These are phyloP conservation scores for Xiphophorus birchmanni DNA, from an alignment of 2,797 vertebrate species.

Conservation along the genomic window DNA sequence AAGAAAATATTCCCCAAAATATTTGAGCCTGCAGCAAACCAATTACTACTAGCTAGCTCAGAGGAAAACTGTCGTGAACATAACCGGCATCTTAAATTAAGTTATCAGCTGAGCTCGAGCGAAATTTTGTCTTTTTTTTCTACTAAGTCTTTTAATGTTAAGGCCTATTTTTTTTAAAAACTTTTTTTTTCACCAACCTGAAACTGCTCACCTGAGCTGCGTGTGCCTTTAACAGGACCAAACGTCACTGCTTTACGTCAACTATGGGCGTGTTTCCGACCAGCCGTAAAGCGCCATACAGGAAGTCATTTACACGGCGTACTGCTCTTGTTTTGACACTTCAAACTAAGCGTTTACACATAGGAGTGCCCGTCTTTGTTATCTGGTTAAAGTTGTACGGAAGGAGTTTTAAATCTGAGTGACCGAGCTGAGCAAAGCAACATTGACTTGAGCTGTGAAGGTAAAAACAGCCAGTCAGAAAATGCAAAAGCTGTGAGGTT, in stretches of 20 bases:
- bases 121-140: neutral
- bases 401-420: neutral
- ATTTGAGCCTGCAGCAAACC: constrained; percentile 23
- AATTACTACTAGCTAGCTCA: constrained; percentile 8
- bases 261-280: constrained; percentile 36
- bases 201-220: neutral
- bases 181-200: neutral
- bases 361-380: no score
- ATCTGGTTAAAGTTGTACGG: neutral
- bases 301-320: constrained; percentile 75
- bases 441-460: constrained; percentile 29
- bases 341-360: neutral
- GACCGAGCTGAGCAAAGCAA: neutral
- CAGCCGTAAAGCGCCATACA: constrained; percentile 78
- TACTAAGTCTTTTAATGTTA: neutral
- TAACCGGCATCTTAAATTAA: neutral
- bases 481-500: neutral
- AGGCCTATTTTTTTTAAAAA: neutral
- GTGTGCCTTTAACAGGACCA: neutral
- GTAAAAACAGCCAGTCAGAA: constrained; percentile 32
- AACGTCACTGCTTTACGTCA: constrained; percentile 63
- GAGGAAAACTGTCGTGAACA: neutral
- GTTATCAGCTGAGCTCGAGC: neutral
- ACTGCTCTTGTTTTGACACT: constrained; percentile 55
- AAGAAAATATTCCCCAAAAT: neutral